Base-by-base conservation (phyloP, 1,140 invertebrate genomes). In the Zophobas morio region DNA sequence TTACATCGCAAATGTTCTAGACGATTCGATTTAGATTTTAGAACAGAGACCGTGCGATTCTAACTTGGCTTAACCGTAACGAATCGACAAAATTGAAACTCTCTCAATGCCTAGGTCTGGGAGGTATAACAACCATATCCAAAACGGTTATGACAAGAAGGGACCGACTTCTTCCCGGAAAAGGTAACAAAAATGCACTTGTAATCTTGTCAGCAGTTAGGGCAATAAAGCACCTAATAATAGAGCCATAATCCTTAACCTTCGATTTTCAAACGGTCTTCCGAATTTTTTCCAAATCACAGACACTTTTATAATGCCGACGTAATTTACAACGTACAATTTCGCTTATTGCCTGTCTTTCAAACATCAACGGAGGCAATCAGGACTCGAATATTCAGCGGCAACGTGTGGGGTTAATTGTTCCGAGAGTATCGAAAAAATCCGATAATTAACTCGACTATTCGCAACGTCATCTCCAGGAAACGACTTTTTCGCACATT, bases 271-370 rank as follows among this genome's bases (percentile, higher is more conserved):
- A 60, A 60, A 60, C 34, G 53, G 53, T 54, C 53, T 54, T 54
- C 53, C 53, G 56, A 60, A 60, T 20, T 37, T 60, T 60, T 60
- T 60, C 8, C 37, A 60, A 35, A 60, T 60, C 4, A 60, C 37
- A 36, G 56, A 60, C 56, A 60, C 56, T 60, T 60, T 60, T 60
- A 60, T 39, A 39, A 46, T 8, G 36, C 56, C 36, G 8, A 34
- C 20, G 35, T 60, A 39, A 60, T 36, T 60, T 39, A 60, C 35
- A 36, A 60, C 34, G 3, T 33, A 36, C 34, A 60, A 60, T 60
- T 60, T 60, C 35, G 56, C 56, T 60, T 60, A 60, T 60, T 60
- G 56, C 56, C 35, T 60, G 56, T 60, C 56, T 37, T 60, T 60
- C 56, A 60, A 60, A 60, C 56, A 20, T 60, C 56, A 60, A 46